Evolutionary conservation across 30 jellyfish, hydroid and myxozoan genomes (phyloP).

Genomic region (Catostylus mosaicus): DNA sequence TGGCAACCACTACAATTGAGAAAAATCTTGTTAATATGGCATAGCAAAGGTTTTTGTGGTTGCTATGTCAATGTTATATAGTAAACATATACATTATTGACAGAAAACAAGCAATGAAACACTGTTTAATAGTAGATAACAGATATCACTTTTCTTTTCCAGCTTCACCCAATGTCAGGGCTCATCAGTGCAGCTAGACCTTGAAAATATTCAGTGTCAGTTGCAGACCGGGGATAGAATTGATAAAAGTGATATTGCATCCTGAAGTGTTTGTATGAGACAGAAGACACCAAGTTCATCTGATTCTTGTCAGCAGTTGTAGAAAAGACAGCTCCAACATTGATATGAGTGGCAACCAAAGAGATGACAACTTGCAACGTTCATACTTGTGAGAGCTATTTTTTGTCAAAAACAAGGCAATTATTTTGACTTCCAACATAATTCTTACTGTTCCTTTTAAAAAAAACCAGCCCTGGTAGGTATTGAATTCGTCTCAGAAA

Average conservation of each 20-base stretch:
- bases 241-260: neutral
- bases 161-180: neutral
- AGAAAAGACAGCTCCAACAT: neutral
- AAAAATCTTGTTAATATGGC: neutral
- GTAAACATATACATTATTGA: no score
- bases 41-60: neutral
- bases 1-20: neutral
- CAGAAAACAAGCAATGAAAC: neutral
- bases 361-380: neutral
- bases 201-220: neutral
- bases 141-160: neutral
- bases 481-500: neutral
- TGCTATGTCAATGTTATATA: neutral
- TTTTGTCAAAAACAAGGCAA: neutral
- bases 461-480: neutral
- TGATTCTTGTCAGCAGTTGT: neutral
- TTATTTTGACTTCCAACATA: neutral
- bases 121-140: neutral
- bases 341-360: neutral
- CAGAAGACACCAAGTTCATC: neutral
- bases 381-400: neutral
- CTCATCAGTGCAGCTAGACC: no score
- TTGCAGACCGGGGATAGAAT: neutral
- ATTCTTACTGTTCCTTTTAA: neutral
- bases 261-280: neutral